phyloP scores from a whole-genome alignment of 1,140 invertebrate genomes.

The Drosophila ananassae region DNA sequence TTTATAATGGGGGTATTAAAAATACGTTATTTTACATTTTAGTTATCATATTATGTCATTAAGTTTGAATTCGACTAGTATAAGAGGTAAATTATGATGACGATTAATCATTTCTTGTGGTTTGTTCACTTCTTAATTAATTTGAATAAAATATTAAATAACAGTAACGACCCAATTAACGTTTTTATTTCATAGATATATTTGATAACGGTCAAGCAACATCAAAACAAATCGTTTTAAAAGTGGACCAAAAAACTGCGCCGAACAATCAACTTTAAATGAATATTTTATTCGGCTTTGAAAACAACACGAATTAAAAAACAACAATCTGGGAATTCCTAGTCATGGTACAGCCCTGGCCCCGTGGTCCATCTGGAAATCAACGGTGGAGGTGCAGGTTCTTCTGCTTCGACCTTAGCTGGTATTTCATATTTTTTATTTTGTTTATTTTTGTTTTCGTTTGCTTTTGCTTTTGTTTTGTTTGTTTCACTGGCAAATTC shows the following conservation, averaged over 20 bases:
- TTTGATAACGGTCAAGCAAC: conserved; percentile 7
- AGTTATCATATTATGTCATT: no score
- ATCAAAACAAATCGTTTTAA: conserved; percentile 36
- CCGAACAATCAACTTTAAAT: conserved; percentile 27
- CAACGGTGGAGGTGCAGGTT: conserved; percentile 45
- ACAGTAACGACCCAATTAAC: not conserved
- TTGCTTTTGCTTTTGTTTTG: conserved; percentile 19
- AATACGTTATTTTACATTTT: no score
- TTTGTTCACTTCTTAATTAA: no score
- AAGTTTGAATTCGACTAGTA: no score
- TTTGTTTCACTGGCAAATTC: conserved; percentile 53
- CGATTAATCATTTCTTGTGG: no score
- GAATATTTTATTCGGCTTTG: conserved; percentile 27
- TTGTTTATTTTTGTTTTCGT: conserved; percentile 21
- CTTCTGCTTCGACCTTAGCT: conserved; percentile 50
- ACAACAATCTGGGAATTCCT: conserved; percentile 63
- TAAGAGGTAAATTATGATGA: no score
- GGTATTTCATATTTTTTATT: conserved; percentile 35
- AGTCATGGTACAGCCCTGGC: conserved; percentile 32
- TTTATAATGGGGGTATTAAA: no score
- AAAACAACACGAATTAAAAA: conserved; percentile 54
- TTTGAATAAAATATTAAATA: no score
- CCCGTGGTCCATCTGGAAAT: conserved; percentile 34
- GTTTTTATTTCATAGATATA: not conserved
- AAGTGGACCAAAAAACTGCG: conserved; percentile 42